Evolutionary conservation across 1,140 invertebrate genomes (phyloP), one percentile per base, ranked within the genome.

Genomic region (Anastrepha ludens): DNA sequence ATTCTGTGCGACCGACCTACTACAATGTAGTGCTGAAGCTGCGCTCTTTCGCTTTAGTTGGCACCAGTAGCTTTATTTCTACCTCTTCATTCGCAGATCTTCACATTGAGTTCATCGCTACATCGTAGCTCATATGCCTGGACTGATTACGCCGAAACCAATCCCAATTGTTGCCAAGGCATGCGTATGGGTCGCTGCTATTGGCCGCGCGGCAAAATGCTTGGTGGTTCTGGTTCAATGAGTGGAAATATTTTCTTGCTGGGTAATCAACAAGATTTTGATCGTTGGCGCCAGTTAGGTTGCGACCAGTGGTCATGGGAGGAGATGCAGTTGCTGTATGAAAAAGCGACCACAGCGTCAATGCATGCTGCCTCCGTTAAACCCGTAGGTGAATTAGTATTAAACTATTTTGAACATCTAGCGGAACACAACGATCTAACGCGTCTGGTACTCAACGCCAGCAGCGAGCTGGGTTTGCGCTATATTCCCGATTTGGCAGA

Each of bases 221-320:
- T 98, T 5, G 98, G 98, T 11, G 98, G 98, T 3, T 96, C 95
- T 2, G 97, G 96, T 89, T 96, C 96, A 2, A 93, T 98, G 15
- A 98, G 98, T 91, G 97, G 96, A 4, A 98, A 98, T 97, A 94
- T 98, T 47, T 98, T 98, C 89, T 95, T 98, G 0, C 93, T 98
- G 47, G 98, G 98, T 0, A 97, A 98, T 93, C 95, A 94, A 62
- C 94, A 93, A 5, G 97, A 98, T 93, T 99, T 98, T 90, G 97
- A 99, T 90, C 91, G 95, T 15, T 99, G 97, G 97, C 95, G 95
- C 39, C 92, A 93, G 62, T 90, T 95, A 91, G 97, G 95, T 89
- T 98, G 96, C 93, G 86, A 91, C 3, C 96, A 95, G 13, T 98
- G 97, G 95, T 94, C 96, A n/a, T 96, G 97, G 86, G 94, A 96